Conservation (phyloP, 1,140 invertebrate species). For the Drosophila tristis region DNA sequence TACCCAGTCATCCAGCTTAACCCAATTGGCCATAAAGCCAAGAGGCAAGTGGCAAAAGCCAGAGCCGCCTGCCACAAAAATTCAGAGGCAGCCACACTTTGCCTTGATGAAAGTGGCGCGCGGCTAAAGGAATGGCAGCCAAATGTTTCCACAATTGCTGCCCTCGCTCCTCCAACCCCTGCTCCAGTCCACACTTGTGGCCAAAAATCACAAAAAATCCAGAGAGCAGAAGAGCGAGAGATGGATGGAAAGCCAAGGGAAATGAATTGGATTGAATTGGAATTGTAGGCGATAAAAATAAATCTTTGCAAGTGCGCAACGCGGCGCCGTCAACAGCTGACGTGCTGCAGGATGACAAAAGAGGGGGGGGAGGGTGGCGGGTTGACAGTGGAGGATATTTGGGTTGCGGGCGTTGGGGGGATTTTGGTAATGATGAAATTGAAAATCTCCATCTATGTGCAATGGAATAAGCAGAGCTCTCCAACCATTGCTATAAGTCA, state of each 20-base stretch:
- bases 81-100: slow-evolving; percentile 32
- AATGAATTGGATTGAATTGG: slow-evolving; percentile 82
- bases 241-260: slow-evolving; percentile 43
- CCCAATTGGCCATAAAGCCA: slow-evolving; percentile 60
- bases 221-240: not conserved
- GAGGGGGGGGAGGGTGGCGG: not conserved
- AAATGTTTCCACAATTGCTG: slow-evolving; percentile 50
- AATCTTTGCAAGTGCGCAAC: slow-evolving; percentile 76
- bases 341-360: slow-evolving; percentile 26
- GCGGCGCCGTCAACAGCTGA: slow-evolving; percentile 77
- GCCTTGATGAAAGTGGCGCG: slow-evolving; percentile 49
- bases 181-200: slow-evolving; percentile 43
- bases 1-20: slow-evolving; percentile 26
- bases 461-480: slow-evolving; percentile 3
- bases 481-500: slow-evolving; percentile 61
- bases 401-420: not conserved
- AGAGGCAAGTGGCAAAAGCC: slow-evolving; percentile 24
- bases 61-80: slow-evolving; percentile 2
- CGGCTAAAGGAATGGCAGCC: slow-evolving; percentile 40
- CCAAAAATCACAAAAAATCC: slow-evolving; percentile 48
- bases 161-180: not conserved
- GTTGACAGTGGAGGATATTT: not conserved
- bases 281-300: slow-evolving; percentile 82
- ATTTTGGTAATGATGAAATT: slow-evolving; percentile 69
- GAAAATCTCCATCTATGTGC: slow-evolving; percentile 52